Base-by-base conservation (phyloP, 2,113 vertebrate species). In the Myotis lucifugus region DNA sequence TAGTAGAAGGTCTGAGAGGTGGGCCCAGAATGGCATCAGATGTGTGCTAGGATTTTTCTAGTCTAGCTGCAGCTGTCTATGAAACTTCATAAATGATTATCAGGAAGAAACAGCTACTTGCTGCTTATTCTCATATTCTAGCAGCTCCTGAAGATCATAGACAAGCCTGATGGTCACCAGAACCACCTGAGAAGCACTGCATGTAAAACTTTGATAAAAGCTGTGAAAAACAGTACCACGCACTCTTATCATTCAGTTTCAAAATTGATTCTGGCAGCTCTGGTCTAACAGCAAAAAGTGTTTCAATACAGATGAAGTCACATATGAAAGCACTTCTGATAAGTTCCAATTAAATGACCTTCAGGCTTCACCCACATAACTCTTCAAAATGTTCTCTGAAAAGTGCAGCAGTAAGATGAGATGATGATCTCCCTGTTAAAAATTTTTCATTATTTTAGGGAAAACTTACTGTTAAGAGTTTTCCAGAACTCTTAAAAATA, bases 131-230 rank as follows among this genome's bases (percentile, higher is more conserved):
- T 99, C 90, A 99, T 99, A 82, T 99, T 99, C 34, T 99, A 99
- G 98, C 99, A 99, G n/a, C 98, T 99, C 1, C 97, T 99, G 93
- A 99, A 99, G 97, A 99, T 98, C 23, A 99, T 98, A 52, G 99
- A 99, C 97, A 98, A 98, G 98, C 98, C 98, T 32, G 99, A 99
- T n/a, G 99, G 98, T 14, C 99, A 99, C 97, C 99, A 99, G 98
- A 99, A 99, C 97, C 99, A 99, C 97, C 96, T 99, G 96, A 98
- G 99, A 93, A 99, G 98, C 10, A 98, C 99, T 1, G 99, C 98
- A 0, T 99, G 99, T n/a, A 34, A 91, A 70, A 17, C 0, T 5
- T 54, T 89, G 67, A 72, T 73, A 54, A 48, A 90, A 95, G 82
- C 17, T 54, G 98, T 64, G 40, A 78, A 87, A 72, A 95, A 85